Base-by-base conservation (phyloP, 2,797 vertebrate genomes). In the Phoebastria nigripes region DNA sequence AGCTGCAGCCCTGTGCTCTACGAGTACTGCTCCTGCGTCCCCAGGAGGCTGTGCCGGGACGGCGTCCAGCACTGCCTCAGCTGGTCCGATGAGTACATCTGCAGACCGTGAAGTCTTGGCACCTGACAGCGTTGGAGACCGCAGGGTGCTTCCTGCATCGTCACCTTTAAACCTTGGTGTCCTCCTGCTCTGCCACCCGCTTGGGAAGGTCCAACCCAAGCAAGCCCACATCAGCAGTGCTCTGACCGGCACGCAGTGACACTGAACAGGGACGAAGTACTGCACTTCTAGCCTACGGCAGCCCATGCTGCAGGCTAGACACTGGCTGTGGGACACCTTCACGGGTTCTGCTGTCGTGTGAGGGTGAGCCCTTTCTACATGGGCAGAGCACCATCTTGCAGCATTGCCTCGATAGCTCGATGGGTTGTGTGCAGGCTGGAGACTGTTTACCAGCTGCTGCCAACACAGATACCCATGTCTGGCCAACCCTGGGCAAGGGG, bases 81-180 rank as follows among this genome's bases (percentile, higher is more conserved):
- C 93, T 98, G 98, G 98, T 98, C 98, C 0, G 98, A 98, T 7
- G 98, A 99, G 78, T 97, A 97, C 11, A 1, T 55, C 84, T 98
- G 98, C 88, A 89, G 51, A 6, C 93, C 74, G 0, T 98, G 94
- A 98, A 47, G 19, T 25, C 19, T 71, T 26, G 69, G 49, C 52
- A 5, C 51, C 37, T 12, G 6, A 46, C 59, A 31, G 46, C 3
- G 0, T n/a, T 47, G 84, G 24, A 41, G 42, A 7, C 20, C 15
- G 5, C 61, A 15, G 14, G 12, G 17, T 35, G 51, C 67, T 52
- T 49, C 62, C 63, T 56, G 18, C 52, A 1, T 19, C 2, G 33
- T n/a, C 85, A 19, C 31, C 78, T 58, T 21, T 39, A 14, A 82
- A 44, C 61, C 61, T 17, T 4, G 10, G 15, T n/a, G 29, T 74